These are phyloP conservation scores for Lasiurus cinereus DNA, from an alignment of 2,113 vertebrate species.

Conservation along the genomic window DNA sequence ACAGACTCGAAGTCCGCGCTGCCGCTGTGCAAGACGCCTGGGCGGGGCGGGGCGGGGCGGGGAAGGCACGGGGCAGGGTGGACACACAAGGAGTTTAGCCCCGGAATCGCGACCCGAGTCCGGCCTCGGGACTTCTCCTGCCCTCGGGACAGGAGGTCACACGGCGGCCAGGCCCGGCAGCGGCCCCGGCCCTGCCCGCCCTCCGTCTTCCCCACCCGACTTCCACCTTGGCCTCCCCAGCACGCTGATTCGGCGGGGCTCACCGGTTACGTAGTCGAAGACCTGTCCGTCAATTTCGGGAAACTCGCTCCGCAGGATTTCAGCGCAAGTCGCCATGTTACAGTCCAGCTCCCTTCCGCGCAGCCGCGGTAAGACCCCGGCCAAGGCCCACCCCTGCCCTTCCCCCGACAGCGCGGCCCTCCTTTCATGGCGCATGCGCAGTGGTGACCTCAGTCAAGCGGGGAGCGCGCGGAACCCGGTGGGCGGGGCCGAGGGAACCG, in stretches of 20 bases:
- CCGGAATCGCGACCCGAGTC: background rate
- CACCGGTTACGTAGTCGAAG: slow-evolving; percentile 96
- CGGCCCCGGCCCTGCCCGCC: background rate
- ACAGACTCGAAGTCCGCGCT: slow-evolving; percentile 95
- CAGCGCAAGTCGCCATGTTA: slow-evolving; percentile 96
- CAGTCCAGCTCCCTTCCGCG: slow-evolving; percentile 82
- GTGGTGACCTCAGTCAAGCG: slow-evolving; percentile 2
- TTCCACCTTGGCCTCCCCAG: background rate
- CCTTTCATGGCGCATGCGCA: slow-evolving; percentile 60
- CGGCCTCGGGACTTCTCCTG: background rate
- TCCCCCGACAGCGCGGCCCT: background rate
- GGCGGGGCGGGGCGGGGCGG: slow-evolving; percentile 44
- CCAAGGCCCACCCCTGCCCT: slow-evolving; percentile 49
- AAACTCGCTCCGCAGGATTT: slow-evolving; percentile 97
- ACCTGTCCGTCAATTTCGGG: slow-evolving; percentile 96
- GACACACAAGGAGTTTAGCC: background rate
- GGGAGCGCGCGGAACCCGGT: rapidly evolving
- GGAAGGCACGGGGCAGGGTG: background rate
- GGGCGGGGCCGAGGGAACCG: background rate
- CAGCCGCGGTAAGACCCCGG: slow-evolving; percentile 71
- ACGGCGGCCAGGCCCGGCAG: slow-evolving; percentile 51
- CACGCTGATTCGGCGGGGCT: slow-evolving; percentile 30
- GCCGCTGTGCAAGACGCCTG: slow-evolving; percentile 94
- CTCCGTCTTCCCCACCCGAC: background rate
- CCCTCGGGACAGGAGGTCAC: slow-evolving; percentile 66